Percentiles rank a stretch among this genome's conserved stretches.
Evolutionary conservation across 2,797 vertebrate genomes (phyloP).

Genomic region (Chiroxiphia lanceolata): DNA sequence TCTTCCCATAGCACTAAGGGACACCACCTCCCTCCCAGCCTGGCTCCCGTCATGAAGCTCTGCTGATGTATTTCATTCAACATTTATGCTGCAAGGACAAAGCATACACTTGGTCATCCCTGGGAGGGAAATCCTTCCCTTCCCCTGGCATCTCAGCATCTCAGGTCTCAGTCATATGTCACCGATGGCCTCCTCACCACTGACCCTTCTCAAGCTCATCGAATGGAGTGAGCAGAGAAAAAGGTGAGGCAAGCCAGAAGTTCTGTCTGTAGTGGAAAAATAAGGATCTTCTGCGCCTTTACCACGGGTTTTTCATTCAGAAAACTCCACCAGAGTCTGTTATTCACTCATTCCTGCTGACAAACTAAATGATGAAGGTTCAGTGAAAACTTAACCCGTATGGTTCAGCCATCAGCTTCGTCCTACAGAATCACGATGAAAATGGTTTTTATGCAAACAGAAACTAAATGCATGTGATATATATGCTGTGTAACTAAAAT

Average conservation of each 20-base stretch:
- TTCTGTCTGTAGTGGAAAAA: not conserved
- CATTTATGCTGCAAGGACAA: not conserved
- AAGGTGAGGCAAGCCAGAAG: not conserved
- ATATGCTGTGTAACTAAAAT: not conserved
- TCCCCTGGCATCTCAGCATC: not conserved
- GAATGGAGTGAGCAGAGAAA: not conserved
- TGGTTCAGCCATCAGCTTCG: not conserved
- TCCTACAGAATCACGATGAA: not conserved
- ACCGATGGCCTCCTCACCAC: not conserved
- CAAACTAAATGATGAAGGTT: not conserved
- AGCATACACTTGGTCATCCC: not conserved
- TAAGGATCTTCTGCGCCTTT: not conserved
- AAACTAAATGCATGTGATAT: fast-evolving
- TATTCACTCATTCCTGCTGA: not conserved
- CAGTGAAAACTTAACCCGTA: not conserved
- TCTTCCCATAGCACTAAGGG: not conserved
- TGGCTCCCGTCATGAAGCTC: fast-evolving
- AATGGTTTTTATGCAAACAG: not conserved
- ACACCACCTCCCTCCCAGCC: not conserved
- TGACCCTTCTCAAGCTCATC: not conserved
- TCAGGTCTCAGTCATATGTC: not conserved
- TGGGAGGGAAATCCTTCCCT: not conserved
- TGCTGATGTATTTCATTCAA: not conserved
- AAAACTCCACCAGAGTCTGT: not conserved
- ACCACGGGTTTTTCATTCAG: not conserved